Evolutionary conservation across 2,113 vertebrate genomes (phyloP), one percentile per base, ranked within the genome.

Genomic region (Sarotherodon lohbergeri): DNA sequence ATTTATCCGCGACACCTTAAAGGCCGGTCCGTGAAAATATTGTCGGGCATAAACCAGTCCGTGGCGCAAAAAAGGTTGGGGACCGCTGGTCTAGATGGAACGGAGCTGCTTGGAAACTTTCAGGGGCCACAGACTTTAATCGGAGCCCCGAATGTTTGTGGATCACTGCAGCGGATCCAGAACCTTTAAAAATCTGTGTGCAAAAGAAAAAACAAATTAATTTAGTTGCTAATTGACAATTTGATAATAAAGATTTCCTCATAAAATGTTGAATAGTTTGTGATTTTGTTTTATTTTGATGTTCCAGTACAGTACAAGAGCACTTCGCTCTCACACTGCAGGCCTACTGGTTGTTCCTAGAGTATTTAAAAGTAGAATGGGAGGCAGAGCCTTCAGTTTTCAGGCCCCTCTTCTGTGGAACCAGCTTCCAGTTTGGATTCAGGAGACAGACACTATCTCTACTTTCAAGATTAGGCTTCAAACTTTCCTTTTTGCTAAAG

Each of bases 251-350:
- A 73, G 39, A 46, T 73, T 46, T 73, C 68, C 22, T 3, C 1
- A 1, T 48, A 9, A 71, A 43, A 43, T 27, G 39, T 73, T 29
- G 24, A 48, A 29, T 27, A 27, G 39, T 76, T 76, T 76, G 0
- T 0, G 9, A 48, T 17, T 73, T 1, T 48, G 68, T 29, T 48
- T 76, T 48, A 48, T 46, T 76, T 76, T 46, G 68, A 46, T 76
- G 41, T 29, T 76, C 43, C 41, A 19, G 24, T 41, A 1, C 19
- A 41, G 19, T 1, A 16, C 3, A 24, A 27, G 4, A 39, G 61
- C 61, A 39, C 61, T 0, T 39, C 4, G 17, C 32, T 66, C 5
- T 1, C 17, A 0, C 29, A 0, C 59, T 36, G 32, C 59, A 36
- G 59, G 4, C 9, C 0, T 63, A 63, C 59, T n/a, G 7, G 59